These are phyloP conservation scores for Acleris holmiana DNA, from an alignment of 2,888 invertebrate species.

Conservation along the genomic window DNA sequence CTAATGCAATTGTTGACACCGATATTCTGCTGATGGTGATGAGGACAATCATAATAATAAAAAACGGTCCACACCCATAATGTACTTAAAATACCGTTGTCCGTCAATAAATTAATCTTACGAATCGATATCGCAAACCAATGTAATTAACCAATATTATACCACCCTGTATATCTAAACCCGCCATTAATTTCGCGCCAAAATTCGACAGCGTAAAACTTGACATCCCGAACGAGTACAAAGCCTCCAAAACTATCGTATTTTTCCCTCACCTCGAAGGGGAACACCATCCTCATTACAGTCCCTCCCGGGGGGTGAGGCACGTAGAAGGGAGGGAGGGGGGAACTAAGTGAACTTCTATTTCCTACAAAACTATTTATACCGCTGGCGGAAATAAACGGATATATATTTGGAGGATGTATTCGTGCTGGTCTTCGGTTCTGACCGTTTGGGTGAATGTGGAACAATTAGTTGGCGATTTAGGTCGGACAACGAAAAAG, in stretches of 20 bases:
- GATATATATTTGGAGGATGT: slow-evolving; percentile 20
- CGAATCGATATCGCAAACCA: too few species aligned
- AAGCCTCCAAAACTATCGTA: slow-evolving; percentile 27
- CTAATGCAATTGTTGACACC: too few species aligned
- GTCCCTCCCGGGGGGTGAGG: slow-evolving; percentile 8
- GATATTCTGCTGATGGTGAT: too few species aligned
- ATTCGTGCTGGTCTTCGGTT: not conserved
- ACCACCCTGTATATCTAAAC: too few species aligned
- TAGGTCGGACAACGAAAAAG: too few species aligned
- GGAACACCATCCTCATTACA: slow-evolving; percentile 36
- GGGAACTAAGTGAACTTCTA: slow-evolving; percentile 38
- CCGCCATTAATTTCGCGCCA: not conserved
- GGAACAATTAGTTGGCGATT: too few species aligned
- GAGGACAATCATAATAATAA: too few species aligned
- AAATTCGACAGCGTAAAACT: not conserved
- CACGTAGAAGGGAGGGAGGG: slow-evolving; percentile 24
- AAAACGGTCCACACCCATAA: too few species aligned
- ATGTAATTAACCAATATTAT: too few species aligned
- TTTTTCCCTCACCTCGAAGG: slow-evolving; percentile 34
- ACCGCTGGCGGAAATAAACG: slow-evolving; percentile 34
- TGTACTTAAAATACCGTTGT: too few species aligned
- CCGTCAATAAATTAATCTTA: too few species aligned
- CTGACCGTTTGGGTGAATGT: not conserved
- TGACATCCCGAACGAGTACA: not conserved
- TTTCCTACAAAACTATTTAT: slow-evolving; percentile 38